Percentiles rank a stretch among this genome's conserved stretches.
These are phyloP conservation scores for Lochmaea capreae DNA, from an alignment of 2,888 invertebrate species.

Conservation along the genomic window DNA sequence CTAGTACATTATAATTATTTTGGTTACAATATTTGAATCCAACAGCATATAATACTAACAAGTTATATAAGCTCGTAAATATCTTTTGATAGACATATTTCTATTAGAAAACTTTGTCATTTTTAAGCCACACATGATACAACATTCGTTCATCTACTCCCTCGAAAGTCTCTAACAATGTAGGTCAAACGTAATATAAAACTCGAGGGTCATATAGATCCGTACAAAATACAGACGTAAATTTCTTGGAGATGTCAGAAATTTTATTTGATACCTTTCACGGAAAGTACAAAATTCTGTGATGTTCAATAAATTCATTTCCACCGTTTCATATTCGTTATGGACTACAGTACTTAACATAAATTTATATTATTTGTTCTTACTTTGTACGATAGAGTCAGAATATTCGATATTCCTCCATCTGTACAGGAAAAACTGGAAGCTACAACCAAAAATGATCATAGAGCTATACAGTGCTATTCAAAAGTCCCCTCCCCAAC, in stretches of 20 bases:
- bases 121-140: not conserved
- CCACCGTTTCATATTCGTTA: not conserved
- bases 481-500: no score
- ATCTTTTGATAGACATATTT: not conserved
- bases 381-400: not conserved
- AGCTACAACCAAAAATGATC: no score
- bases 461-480: no score
- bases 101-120: not conserved
- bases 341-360: not conserved
- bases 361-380: not conserved
- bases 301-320: not conserved
- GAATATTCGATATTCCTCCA: no score
- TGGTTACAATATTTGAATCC: not conserved
- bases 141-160: not conserved
- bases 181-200: conserved; percentile 30
- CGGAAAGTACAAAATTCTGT: not conserved
- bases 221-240: conserved; percentile 44
- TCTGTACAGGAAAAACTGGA: no score
- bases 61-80: not conserved
- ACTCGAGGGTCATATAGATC: conserved; percentile 44
- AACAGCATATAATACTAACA: not conserved
- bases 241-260: conserved; percentile 49
- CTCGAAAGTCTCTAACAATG: conserved; percentile 7
- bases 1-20: no score
- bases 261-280: conserved; percentile 3